These are phyloP conservation scores for Crocodylus rhombifer DNA, from an alignment of 2,797 vertebrate species.

Conservation along the genomic window DNA sequence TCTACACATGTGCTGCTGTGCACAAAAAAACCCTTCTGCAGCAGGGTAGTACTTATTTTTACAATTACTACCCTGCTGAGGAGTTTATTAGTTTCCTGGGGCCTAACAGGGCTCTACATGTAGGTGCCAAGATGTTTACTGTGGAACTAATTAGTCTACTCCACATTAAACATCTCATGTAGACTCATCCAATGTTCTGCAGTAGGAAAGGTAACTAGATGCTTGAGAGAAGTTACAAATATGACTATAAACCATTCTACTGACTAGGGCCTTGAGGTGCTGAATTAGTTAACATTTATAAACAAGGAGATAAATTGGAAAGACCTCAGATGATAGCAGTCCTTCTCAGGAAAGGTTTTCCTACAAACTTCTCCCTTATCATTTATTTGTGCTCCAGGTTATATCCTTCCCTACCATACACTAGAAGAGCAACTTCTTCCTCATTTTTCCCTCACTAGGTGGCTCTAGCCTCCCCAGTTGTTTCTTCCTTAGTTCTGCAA, in stretches of 20 bases:
- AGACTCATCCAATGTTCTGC: background rate
- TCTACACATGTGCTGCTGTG: too few relatives aligned
- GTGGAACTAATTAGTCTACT: too few relatives aligned
- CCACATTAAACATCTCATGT: background rate
- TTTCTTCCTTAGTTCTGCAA: background rate
- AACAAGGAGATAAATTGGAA: background rate
- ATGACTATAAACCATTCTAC: background rate
- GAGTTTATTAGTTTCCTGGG: too few relatives aligned
- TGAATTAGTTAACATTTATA: background rate
- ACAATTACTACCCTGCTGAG: too few relatives aligned
- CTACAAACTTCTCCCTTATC: background rate
- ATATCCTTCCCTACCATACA: background rate
- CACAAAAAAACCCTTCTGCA: too few relatives aligned
- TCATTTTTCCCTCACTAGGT: background rate
- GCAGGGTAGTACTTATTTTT: too few relatives aligned
- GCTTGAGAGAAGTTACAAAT: background rate
- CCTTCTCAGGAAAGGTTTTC: background rate
- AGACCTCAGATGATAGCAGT: background rate
- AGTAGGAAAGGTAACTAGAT: background rate
- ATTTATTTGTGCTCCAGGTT: background rate
- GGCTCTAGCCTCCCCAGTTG: background rate
- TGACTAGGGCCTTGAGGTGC: background rate
- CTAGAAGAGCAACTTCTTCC: background rate
- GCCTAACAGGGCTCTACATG: too few relatives aligned
- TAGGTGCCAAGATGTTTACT: too few relatives aligned